Evolutionary conservation across 2,113 vertebrate species (phyloP), one percentile per base, ranked within the genome.

Genomic region (Abramis brama): DNA sequence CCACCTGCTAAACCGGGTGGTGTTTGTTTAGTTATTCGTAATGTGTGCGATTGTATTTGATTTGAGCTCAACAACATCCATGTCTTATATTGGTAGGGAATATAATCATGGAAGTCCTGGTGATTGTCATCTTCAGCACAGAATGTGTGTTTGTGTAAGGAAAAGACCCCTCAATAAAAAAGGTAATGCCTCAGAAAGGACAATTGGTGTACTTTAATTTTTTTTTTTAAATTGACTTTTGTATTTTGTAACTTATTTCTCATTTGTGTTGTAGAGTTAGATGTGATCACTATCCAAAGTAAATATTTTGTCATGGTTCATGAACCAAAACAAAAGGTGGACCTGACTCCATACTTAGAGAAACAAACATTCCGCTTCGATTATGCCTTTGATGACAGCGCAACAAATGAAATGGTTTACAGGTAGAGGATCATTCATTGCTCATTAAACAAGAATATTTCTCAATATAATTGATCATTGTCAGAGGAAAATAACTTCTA

Each of bases 341-440:
- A 99, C 92, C 96, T 99, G 91, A 99, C 98, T 85, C 96, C 96
- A 89, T 99, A 95, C 95, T 94, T 99, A 92, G 98, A 99, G 95
- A 99, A 99, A 94, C 98, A 99, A 94, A 99, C 97, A n/a, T 99
- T 99, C 93, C 97, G 97, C 91, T 99, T 99, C 87, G 98, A 99
- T 93, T 99, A 98, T 88, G 97, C 97, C 90, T 99, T 99, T 90
- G 98, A 99, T 88, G 98, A 99, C 91, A 96, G 91, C 85, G 93
- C 97, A 90, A 94, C 97, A 92, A 99, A 99, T 91, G 98, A 99
- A 95, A 98, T 99, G 97, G 97, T 99, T 94, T 99, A 99, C 94
- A 98, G 97, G 98, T 97, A 73, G n/a, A 47, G 25, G 50, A 21
- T 10, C 13, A 33, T 52, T 55, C 5, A 0, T 33, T 68, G 17